Base-by-base conservation (phyloP, 1,140 invertebrate genomes). In the Pentalonia nigronervosa region DNA sequence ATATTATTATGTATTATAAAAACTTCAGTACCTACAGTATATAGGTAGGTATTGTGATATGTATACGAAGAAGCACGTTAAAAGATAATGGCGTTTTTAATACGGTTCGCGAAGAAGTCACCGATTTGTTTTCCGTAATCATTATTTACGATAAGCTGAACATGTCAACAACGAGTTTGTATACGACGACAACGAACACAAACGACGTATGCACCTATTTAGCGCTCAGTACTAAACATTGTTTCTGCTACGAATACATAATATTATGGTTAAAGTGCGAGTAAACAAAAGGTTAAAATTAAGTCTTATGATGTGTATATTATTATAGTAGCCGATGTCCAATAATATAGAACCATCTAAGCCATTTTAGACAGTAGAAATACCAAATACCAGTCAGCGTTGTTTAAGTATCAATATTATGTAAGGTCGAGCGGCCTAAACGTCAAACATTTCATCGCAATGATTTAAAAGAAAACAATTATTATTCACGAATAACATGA, bases 141-240 rank as follows among this genome's bases (percentile, higher is more conserved):
- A 53, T 89, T 53, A 53, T 89, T 89, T 89, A 53, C 50, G 50
- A 89, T 89, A 36, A 48, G 87, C 20, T 89, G 87, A 89, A 89
- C 48, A 89, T 50, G 48, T 89, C 87, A 53, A 89, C 20, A 7
- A 89, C 47, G 17, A 53, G 47, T 88, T 47, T 45, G 36, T 83
- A 1, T 45, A 84, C 34, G 76, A 76, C 60, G n/a, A 76, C n/a
- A 30, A 76, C 30, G 30, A n/a, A 76, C 60, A 11, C 60, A 11
- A 41, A 67, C 60, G 30, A 76, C 23, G 11, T 47, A 17, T 11
- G 41, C 30, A 30, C 20, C 34, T 41, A 25, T 86, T 86, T 45
- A 36, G 7, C 36, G 25, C 25, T 45, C 4, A 47, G n/a, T 4
- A 4, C 17, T 83, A 36, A 83, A 83, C 34, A 83, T 83, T 36